Base-by-base conservation (phyloP, 2,888 invertebrate species). In the Leucophenga maculata region DNA sequence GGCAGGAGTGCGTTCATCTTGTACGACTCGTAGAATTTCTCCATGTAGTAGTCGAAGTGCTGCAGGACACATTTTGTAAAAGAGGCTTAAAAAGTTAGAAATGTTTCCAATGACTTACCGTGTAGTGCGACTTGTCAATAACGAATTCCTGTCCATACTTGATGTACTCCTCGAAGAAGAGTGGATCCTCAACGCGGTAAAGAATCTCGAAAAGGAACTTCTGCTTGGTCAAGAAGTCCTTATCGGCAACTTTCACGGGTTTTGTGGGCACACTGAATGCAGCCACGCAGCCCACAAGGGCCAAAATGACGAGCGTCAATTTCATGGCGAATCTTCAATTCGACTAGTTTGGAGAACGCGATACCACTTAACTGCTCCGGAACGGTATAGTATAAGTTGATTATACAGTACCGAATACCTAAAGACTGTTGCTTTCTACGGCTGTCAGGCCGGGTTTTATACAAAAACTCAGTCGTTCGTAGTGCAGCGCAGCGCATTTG, bases 1-100 rank as follows among this genome's bases (percentile, higher is more conserved):
- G 91, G 91, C 70, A 92, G 86, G 67, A 90, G 85, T 18, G 90
- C 90, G 64, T 89, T 80, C 18, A 76, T 52, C 57, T 85, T 84
- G 77, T 82, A 85, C 60, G 78, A 72, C 66, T 82, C 77, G 68
- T 74, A 83, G 83, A 86, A 86, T 68, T 85, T 78, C 69, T 76
- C 79, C 86, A 86, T 86, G 11, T 77, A 67, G 22, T 48, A 20
- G 64, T 85, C 83, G 68, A 68, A 86, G 3, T 68, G 18, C 86
- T 87, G 69, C 1, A 72, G 0, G 60, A 46, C 16, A 20, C 11
- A 22, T 54, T 59, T 26, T 26, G 26, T 11, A 20, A 22, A 31
- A 9, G 0, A 0, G 8, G 3, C 8, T 26, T 11, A 6, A 39
- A 39, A 3, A 39, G 8, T 39, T 39, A 39, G 39, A 11, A 8